Evolutionary conservation across 2,888 invertebrate genomes (phyloP), one percentile per base, ranked within the genome.

Genomic region (Endotricha flammealis): DNA sequence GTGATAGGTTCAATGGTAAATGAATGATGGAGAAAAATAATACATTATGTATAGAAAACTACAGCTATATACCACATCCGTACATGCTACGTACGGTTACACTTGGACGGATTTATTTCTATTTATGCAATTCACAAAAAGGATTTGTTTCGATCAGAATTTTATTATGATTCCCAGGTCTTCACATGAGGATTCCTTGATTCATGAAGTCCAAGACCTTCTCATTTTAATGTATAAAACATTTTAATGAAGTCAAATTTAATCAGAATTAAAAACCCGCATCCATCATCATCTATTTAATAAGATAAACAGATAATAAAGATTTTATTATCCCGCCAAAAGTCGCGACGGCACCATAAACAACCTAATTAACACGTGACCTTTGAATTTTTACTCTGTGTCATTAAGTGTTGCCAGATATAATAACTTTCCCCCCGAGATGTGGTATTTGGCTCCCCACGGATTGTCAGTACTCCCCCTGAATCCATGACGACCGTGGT

Each of bases 381-480:
- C 65, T 71, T 56, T 71, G 50, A 42, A 49, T 56, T 43, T 59
- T 61, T 66, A 56, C 57, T 59, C 54, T 53, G 29, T 35, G 38
- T 36, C 51, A 54, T 55, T 41, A 39, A 63, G 65, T 67, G 68
- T 64, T 70, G 63, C 61, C 67, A 75, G 79, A 72, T 76, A 69
- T 69, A 46, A 50, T 57, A 72, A 74, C 49, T 54, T 67, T 51
- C 66, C 83, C 82, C 83, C 47, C 43, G 83, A 82, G 83, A 83
- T 81, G 81, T 81, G 81, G 73, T 66, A 82, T 83, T 83, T 79
- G 59, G 59, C 58, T 60, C 64, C 59, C 64, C 52, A 51, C 49
- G 54, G 57, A 74, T 77, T 77, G 78, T 58, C 74, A 69, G 60
- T 69, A 61, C 67, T 63, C 54, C 71, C 71, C 69, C 47, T 57